Evolutionary conservation across 2,888 invertebrate genomes (phyloP), one percentile per base, ranked within the genome.

Genomic region (Megaustenia siamemsis): DNA sequence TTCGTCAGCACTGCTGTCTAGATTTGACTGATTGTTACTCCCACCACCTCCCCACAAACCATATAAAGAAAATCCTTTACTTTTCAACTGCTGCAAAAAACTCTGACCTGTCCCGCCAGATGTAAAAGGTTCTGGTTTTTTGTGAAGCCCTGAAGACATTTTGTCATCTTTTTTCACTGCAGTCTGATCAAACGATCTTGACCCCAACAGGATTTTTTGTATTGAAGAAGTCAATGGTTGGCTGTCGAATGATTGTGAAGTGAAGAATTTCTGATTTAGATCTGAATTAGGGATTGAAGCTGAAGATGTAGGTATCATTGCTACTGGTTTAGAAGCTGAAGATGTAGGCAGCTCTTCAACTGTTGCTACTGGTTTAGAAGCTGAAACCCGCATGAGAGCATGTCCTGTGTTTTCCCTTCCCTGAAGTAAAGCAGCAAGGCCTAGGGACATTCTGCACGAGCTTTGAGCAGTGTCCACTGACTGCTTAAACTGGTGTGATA

Each of bases 351-450:
- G 53, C 28, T 85, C 76, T 18, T 49, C 63, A 8, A 83, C 24
- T 40, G 78, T 32, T 24, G 73, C 35, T 21, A 73, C 32, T 40
- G 73, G 60, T 28, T 82, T 53, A 43, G 56, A 40, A 45, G 69
- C 68, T 66, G 66, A 66, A 49, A 66, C 60, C 68, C 84, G 77
- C 18, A 56, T 63, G n/a, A 76, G 15, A 28, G 77, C 81, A 21
- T 76, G 75, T 12, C 84, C 85, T 38, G 87, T 77, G 32, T 96
- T 96, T 69, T 97, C 97, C 87, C 97, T 95, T 94, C 97, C 96
- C 92, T 97, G 96, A 91, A 98, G 93, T 95, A 97, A 95, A 90
- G 96, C 96, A 28, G 97, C 96, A 49, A 97, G 94, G 0, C 97
- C 96, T 24, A 95, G 94, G 0, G 96, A 96, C 28, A 96, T 96